Base-by-base conservation (phyloP, 2,113 vertebrate genomes). In the Xiphophorus hellerii region DNA sequence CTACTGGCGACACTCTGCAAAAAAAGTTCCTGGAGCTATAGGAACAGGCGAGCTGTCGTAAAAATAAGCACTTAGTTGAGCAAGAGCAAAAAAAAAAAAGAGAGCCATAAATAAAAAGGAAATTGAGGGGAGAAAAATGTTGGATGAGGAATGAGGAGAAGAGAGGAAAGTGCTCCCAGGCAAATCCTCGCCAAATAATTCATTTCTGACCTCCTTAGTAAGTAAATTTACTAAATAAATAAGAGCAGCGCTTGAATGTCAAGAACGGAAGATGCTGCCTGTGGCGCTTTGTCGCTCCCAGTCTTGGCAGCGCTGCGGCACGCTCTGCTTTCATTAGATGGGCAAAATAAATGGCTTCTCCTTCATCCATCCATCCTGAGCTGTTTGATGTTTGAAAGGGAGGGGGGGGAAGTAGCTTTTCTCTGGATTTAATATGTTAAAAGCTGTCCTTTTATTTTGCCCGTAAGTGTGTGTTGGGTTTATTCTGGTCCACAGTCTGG, bases 171-270 rank as follows among this genome's bases (percentile, higher is more conserved):
- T 86, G 90, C 93, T 94, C 84, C 62, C 63, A 90, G 93, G 91
- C 90, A 93, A 93, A 94, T 93, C 92, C 92, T 93, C 66, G 87
- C 88, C 93, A 95, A 94, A 94, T 93, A 93, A 94, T 94, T 94
- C 90, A 94, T 93, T 94, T 95, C 91, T 94, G 93, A 93, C 93
- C 94, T 94, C 92, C 92, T 94, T 93, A 94, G 92, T 94, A 94
- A 94, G 92, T 93, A 93, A 93, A 94, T 94, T 94, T 94, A 83
- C 94, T 94, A 94, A 94, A 94, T 94, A 94, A 95, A 95, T 94
- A 94, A 94, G 93, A 93, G 90, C 86, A 86, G 90, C 76, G 83
- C 92, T 94, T 93, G 93, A 94, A 93, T 94, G 93, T 93, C 90
- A 92, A 90, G 90, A 91, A 90, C 77, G 90, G 82, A 71, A 84